Conservation (phyloP, 2,797 vertebrate species). For the Gila robusta region DNA sequence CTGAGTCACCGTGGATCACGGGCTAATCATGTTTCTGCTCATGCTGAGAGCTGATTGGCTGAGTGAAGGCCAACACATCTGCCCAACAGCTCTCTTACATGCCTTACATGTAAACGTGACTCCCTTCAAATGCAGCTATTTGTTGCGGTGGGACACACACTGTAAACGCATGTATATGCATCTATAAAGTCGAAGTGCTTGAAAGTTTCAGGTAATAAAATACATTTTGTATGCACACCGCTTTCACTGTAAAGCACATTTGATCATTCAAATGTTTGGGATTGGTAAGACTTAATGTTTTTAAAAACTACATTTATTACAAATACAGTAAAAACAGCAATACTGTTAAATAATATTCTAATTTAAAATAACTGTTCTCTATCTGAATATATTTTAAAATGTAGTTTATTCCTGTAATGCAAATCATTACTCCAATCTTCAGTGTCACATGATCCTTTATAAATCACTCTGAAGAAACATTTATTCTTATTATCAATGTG, state of each 20-base stretch:
- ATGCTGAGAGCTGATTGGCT: slow-evolving; percentile 61
- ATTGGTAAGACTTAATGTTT: background rate
- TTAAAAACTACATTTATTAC: background rate
- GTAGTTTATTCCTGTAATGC: background rate
- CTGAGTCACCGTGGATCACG: slow-evolving; percentile 48
- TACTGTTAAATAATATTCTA: background rate
- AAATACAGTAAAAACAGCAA: background rate
- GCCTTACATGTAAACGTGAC: slow-evolving; percentile 64
- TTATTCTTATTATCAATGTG: background rate
- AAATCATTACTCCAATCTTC: background rate
- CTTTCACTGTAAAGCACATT: background rate
- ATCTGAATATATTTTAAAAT: too few species aligned
- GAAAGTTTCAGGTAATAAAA: background rate
- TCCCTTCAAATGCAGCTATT: slow-evolving; percentile 62
- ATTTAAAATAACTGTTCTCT: background rate
- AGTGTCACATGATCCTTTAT: background rate
- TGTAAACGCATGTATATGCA: background rate
- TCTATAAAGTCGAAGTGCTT: background rate
- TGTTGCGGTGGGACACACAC: slow-evolving; percentile 11
- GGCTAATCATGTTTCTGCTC: slow-evolving; percentile 64
- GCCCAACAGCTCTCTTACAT: slow-evolving; percentile 70
- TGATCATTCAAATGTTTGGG: background rate
- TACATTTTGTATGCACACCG: background rate
- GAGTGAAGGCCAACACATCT: slow-evolving; percentile 72
- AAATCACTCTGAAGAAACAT: background rate